These are phyloP conservation scores for Lacanobia oleracea DNA, from an alignment of 2,888 invertebrate species.

Conservation along the genomic window DNA sequence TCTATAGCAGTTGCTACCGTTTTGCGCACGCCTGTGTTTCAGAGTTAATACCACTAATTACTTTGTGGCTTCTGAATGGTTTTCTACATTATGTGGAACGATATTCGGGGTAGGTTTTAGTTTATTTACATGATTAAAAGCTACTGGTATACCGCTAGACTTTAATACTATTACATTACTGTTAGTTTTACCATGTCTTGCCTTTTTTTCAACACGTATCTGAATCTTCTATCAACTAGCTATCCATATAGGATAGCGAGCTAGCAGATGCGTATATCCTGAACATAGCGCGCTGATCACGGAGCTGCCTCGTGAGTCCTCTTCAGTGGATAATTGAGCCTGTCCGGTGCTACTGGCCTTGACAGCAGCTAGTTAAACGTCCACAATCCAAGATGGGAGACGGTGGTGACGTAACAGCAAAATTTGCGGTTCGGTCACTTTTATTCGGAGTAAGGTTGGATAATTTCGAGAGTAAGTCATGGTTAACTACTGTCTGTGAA, in stretches of 20 bases:
- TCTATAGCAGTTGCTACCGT: not conserved
- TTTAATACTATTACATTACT: not conserved
- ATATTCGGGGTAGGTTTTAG: constrained; percentile 12
- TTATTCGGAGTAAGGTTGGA: constrained; percentile 50
- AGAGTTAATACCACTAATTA: constrained; percentile 30
- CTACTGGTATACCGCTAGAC: not conserved
- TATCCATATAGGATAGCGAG: constrained; percentile 5
- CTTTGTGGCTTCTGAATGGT: constrained; percentile 32
- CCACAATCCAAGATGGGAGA: constrained; percentile 56
- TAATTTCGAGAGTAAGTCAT: constrained; percentile 49
- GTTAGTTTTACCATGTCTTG: not conserved
- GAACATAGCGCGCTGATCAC: constrained; percentile 33
- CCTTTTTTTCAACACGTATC: no score
- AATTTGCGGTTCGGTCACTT: constrained; percentile 43
- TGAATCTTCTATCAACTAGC: not conserved
- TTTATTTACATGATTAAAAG: constrained; percentile 18
- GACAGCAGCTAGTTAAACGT: constrained; percentile 62
- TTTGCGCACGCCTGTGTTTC: constrained; percentile 17
- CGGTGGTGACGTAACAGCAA: constrained; percentile 50
- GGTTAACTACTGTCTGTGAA: constrained; percentile 43
- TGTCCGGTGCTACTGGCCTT: constrained; percentile 75
- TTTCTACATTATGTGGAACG: constrained; percentile 19
- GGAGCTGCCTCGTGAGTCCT: constrained; percentile 55
- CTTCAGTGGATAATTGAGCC: constrained; percentile 74
- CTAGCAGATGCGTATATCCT: constrained; percentile 44